A percentile compares a stretch with the other conserved stretches of the same genome.
These are phyloP conservation scores for Enteromius thamalakanensis DNA, from an alignment of 2,797 vertebrate genomes.

Conservation along the genomic window DNA sequence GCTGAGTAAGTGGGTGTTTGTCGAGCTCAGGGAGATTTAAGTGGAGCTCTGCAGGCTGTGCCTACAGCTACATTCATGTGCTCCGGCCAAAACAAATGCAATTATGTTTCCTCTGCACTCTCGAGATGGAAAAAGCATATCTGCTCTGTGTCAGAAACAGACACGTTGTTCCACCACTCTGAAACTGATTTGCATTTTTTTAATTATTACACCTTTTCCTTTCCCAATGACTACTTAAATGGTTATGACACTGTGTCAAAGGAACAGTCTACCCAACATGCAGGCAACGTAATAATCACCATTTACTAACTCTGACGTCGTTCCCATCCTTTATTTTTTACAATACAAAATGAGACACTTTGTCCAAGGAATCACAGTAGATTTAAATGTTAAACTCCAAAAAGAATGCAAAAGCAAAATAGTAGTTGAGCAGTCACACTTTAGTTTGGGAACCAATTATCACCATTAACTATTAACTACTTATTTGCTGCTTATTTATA, in stretches of 20 bases:
- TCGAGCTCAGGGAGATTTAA: constrained; percentile 55
- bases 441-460: neutral
- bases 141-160: constrained; percentile 63
- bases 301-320: neutral
- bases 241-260: neutral
- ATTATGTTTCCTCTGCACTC: constrained; percentile 60
- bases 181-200: constrained; percentile 60
- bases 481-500: neutral
- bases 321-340: neutral
- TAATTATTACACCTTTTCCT: constrained; percentile 40
- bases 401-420: neutral
- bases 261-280: neutral
- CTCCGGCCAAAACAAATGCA: constrained; percentile 70
- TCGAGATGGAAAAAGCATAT: constrained; percentile 64
- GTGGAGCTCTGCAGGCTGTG: constrained; percentile 51
- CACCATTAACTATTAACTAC: neutral
- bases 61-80: constrained; percentile 51
- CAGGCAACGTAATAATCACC: neutral
- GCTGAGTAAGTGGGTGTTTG: constrained; percentile 36
- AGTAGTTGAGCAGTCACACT: neutral
- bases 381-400: neutral
- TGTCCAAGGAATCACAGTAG: neutral
- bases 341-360: neutral
- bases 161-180: constrained; percentile 57
- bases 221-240: constrained; percentile 15